Base-by-base conservation (phyloP, 2,113 vertebrate genomes). In the Ceyx melanurus region DNA sequence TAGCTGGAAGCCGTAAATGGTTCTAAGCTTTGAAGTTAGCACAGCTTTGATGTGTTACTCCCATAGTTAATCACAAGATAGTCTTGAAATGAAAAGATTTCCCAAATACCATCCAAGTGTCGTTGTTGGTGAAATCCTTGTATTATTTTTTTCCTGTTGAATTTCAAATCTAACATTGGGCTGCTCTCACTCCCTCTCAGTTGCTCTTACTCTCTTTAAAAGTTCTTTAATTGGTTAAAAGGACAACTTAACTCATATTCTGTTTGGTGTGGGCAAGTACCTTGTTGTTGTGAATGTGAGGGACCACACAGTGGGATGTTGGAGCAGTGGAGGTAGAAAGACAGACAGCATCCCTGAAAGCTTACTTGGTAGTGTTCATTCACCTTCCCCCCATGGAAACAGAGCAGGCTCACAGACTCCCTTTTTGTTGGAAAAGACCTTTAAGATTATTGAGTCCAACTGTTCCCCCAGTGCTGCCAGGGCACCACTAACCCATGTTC, bases 11-110 rank as follows among this genome's bases (percentile, higher is more conserved):
- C 95, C 14, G 10, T 95, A 96, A 96, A 94, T 96, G 96, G 87
- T 93, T 94, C 94, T 91, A 93, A 94, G 96, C 98, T 98, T 98
- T 98, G 97, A 98, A 98, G 97, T 98, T 97, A 95, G 90, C 73
- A 81, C 85, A 91, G 97, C 97, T 98, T 98, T 98, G 97, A 98
- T 97, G 96, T 97, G 94, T 90, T 96, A 94, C 96, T 98, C 93
- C 96, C 91, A 95, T 91, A 96, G 96, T 96, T 97, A 97, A 96
- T 97, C 43, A 5, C 89, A 97, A 97, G 97, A 96, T 67, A 97
- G 95, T 93, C 95, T 72, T 90, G 94, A 97, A 97, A 95, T 96
- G 90, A 96, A 96, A 96, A 97, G 90, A 95, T 93, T 96, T 98
- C 94, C 94, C 84, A 94, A 97, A 96, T 79, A 97, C 68, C 92